Evolutionary conservation across 1,140 invertebrate species (phyloP).

Genomic region (Octopus bimaculoides): DNA sequence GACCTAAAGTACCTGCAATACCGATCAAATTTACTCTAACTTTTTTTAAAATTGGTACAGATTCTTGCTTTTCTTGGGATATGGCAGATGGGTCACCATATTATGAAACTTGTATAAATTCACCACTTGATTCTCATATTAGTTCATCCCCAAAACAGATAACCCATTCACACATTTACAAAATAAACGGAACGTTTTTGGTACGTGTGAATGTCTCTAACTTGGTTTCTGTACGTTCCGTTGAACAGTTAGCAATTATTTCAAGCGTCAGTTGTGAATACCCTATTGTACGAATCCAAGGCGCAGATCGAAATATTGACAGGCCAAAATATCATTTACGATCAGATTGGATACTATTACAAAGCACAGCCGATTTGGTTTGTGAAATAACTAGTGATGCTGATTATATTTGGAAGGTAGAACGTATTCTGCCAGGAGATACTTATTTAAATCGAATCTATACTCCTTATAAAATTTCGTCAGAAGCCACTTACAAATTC

Average conservation of each 20-base stretch:
- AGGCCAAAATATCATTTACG: conserved; percentile 23
- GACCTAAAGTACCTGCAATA: conserved; percentile 30
- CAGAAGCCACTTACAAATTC: conserved; percentile 22
- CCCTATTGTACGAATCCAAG: conserved; percentile 30
- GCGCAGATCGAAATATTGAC: conserved; percentile 33
- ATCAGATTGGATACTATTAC: conserved; percentile 33
- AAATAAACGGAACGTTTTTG: conserved; percentile 28
- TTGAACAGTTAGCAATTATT: conserved; percentile 27
- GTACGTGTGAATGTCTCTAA: conserved; percentile 29
- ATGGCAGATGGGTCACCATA: conserved; percentile 29
- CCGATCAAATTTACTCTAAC: conserved; percentile 26
- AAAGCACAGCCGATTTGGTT: conserved; percentile 35
- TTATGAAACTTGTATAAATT: too few species aligned
- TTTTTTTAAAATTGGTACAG: conserved; percentile 27
- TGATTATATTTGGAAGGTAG: conserved; percentile 29
- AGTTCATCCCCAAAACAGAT: too few species aligned
- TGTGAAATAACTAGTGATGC: conserved; percentile 30
- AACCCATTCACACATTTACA: conserved; percentile 23
- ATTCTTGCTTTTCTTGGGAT: conserved; percentile 33
- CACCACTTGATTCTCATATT: too few species aligned
- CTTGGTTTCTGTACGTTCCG: conserved; percentile 23
- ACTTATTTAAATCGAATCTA: conserved; percentile 31
- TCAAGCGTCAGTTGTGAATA: conserved; percentile 32
- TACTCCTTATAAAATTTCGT: conserved; percentile 11
- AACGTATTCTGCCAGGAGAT: conserved; percentile 21